phyloP scores from a whole-genome alignment of 1,140 invertebrate species.

The Eufriesea mexicana region DNA sequence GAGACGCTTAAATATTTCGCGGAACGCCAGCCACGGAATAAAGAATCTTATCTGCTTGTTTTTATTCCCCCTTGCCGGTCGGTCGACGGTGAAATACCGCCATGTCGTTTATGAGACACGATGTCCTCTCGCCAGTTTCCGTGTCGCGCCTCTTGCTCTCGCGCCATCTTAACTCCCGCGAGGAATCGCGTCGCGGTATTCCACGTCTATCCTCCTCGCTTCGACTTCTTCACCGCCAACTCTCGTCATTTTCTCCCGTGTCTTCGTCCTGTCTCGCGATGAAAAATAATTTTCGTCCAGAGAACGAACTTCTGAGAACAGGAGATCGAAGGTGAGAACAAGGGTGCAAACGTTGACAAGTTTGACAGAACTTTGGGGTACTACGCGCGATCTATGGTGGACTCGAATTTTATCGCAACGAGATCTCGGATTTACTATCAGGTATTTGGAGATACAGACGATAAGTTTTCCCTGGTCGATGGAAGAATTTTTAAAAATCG shows the following conservation, averaged over 20 bases:
- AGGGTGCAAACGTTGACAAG: too few relatives aligned
- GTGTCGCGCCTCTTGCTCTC: conserved; percentile 7
- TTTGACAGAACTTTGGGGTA: too few relatives aligned
- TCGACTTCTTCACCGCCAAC: too few relatives aligned
- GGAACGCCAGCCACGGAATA: neutral
- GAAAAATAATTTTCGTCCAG: neutral
- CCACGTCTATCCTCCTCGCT: neutral
- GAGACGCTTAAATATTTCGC: conserved; percentile 18
- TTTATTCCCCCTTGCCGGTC: conserved; percentile 1
- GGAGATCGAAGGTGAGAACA: too few relatives aligned
- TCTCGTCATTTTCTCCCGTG: neutral
- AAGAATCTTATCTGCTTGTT: conserved; percentile 8
- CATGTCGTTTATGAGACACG: conserved; percentile 17
- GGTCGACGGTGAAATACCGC: conserved; percentile 2
- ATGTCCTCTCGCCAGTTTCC: neutral
- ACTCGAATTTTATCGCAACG: too few relatives aligned
- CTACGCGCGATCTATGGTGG: too few relatives aligned
- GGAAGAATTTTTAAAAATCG: too few relatives aligned
- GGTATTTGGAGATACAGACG: too few relatives aligned
- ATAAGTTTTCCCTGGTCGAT: too few relatives aligned
- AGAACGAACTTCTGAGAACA: too few relatives aligned
- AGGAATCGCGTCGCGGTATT: conserved; percentile 11
- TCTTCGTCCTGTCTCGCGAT: neutral
- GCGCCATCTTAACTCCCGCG: conserved; percentile 13
- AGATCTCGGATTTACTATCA: too few relatives aligned